A percentile compares a stretch with the other conserved stretches of the same genome.
These are phyloP conservation scores for Sphenopsis melanotis DNA, from an alignment of 2,797 vertebrate species.

Conservation along the genomic window DNA sequence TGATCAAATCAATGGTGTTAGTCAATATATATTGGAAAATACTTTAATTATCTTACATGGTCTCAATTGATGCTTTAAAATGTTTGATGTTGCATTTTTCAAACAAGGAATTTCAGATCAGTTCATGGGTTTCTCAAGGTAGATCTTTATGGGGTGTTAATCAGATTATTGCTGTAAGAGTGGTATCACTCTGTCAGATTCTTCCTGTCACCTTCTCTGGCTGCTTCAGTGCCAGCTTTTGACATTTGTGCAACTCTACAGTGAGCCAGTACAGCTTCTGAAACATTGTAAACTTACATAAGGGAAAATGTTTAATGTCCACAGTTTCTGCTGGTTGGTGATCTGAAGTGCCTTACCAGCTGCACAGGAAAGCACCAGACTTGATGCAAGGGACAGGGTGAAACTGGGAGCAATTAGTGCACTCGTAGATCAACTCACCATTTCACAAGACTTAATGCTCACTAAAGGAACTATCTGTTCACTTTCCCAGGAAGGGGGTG, in stretches of 20 bases:
- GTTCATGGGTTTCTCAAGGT: not conserved
- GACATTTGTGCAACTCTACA: not conserved
- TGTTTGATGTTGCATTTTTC: not conserved
- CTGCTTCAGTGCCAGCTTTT: not conserved
- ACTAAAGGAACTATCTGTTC: not conserved
- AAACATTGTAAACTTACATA: not conserved
- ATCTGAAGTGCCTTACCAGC: not conserved
- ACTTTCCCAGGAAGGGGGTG: not conserved
- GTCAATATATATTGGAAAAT: not conserved
- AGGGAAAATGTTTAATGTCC: not conserved
- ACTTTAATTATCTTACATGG: not conserved
- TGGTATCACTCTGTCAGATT: not conserved
- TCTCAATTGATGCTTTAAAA: not conserved
- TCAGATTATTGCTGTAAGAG: not conserved
- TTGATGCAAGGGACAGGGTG: not conserved
- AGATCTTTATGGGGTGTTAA: not conserved
- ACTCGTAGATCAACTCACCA: rapidly evolving
- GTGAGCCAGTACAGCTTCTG: not conserved
- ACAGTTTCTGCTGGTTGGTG: not conserved
- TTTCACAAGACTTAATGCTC: not conserved
- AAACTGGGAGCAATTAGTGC: not conserved
- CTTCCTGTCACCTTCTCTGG: not conserved
- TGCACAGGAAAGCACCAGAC: not conserved
- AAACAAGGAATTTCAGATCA: not conserved
- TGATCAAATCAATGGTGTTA: not conserved